Percentiles rank a stretch among this genome's conserved stretches.
Conservation (phyloP, 1,140 invertebrate genomes). For the Coptotermes formosanus region DNA sequence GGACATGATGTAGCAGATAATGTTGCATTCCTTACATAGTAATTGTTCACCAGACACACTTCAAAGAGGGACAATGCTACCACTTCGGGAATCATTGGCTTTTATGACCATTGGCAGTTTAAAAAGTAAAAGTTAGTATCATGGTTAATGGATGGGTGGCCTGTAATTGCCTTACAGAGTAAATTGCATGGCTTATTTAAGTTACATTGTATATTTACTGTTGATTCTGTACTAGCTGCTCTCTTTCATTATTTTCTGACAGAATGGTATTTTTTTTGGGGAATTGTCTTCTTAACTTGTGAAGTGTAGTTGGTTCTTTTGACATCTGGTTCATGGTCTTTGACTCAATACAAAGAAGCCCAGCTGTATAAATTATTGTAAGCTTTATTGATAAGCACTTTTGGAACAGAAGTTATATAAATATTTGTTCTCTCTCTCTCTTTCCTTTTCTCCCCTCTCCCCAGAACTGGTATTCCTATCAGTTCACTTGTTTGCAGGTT, state of each 20-base stretch:
- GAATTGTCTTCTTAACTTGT: not conserved
- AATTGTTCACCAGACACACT: too few species aligned
- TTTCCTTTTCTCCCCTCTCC: slow-evolving; percentile 41
- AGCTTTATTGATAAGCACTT: not conserved
- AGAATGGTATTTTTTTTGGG: not conserved
- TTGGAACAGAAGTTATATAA: slow-evolving; percentile 20
- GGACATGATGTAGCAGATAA: too few species aligned
- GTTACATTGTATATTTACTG: not conserved
- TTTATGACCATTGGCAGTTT: too few species aligned
- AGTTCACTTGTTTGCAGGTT: slow-evolving; percentile 85
- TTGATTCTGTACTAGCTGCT: not conserved
- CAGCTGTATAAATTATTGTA: not conserved
- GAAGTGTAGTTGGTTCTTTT: not conserved
- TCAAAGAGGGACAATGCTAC: too few species aligned
- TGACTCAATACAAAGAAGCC: not conserved
- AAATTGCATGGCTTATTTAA: not conserved
- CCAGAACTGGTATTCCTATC: slow-evolving; percentile 88
- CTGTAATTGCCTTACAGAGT: not conserved
- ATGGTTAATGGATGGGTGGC: too few species aligned
- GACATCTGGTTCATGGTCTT: not conserved
- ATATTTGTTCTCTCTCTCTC: slow-evolving; percentile 38
- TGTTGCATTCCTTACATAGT: too few species aligned
- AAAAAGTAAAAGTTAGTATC: too few species aligned
- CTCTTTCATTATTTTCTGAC: not conserved
- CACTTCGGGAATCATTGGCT: too few species aligned